Evolutionary conservation across 1,140 invertebrate species (phyloP).

Genomic region (Drosophila subobscura): DNA sequence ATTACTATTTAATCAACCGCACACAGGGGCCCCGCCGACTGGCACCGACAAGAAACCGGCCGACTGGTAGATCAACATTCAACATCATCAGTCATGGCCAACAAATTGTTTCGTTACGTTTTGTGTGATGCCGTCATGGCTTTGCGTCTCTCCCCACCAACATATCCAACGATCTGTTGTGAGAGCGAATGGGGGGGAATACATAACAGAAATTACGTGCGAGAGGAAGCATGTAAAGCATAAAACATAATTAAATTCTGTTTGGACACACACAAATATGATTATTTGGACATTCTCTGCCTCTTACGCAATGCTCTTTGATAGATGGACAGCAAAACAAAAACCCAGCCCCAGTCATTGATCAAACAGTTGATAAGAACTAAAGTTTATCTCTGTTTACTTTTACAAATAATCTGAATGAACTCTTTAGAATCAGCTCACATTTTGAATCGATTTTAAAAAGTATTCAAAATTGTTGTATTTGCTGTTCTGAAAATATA

Average conservation of each 20-base stretch:
- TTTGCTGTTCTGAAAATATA: not conserved
- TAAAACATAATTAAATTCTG: too few species aligned
- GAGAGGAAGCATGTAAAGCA: too few species aligned
- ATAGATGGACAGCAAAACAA: not conserved
- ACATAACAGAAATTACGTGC: too few species aligned
- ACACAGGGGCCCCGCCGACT: conserved; percentile 20
- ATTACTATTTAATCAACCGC: conserved; percentile 52
- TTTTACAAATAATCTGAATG: conserved; percentile 4
- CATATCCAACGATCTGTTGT: not conserved
- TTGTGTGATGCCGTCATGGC: conserved; percentile 43
- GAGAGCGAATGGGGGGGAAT: conserved; percentile 1
- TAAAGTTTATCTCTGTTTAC: conserved; percentile 10
- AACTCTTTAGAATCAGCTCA: conserved; percentile 6
- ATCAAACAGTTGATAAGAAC: conserved; percentile 35
- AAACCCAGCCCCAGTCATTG: conserved; percentile 10
- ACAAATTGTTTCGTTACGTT: conserved; percentile 58
- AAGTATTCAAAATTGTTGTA: not conserved
- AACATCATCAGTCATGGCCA: conserved; percentile 62
- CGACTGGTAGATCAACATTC: conserved; percentile 47
- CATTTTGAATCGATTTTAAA: not conserved
- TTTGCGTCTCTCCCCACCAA: not conserved
- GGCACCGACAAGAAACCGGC: conserved; percentile 23
- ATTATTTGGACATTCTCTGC: too few species aligned
- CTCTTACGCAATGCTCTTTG: not conserved
- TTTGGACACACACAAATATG: too few species aligned